Evolutionary conservation across 2,888 invertebrate genomes (phyloP), one percentile per base, ranked within the genome.

Genomic region (Drosophila setosimentum): DNA sequence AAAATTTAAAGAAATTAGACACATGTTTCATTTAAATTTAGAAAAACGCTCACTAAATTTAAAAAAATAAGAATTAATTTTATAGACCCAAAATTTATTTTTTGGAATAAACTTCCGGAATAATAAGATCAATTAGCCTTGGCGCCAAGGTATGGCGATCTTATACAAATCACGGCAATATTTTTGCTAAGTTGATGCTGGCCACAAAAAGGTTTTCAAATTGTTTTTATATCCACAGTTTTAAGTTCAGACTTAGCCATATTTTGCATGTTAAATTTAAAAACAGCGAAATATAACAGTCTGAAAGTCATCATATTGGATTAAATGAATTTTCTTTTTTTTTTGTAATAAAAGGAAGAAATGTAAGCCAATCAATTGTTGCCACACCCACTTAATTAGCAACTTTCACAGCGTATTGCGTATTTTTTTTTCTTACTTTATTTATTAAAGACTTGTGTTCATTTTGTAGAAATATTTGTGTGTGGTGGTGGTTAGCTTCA

Each of bases 401-500:
- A n/a, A 27, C 16, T 4, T n/a, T 27, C 0, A n/a, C 1, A n/a
- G 1, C 8, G 1, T 29, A 33, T 24, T 53, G 18, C n/a, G n/a
- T n/a, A n/a, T 55, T 37, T 21, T 13, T 21, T 42, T 42, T 45
- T 45, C 45, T 45, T 45, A 55, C 29, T 55, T 29, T 37, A 16
- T 71, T 71, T 70, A 55, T 68, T 59, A 6, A 53, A 69, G 59
- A 58, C 11, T 58, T 13, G 30, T 57, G 35, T 42, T 42, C 51
- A 58, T 51, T 61, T 24, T 48, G 65, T 48, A 48, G 60, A 64
- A 61, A 62, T 65, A 67, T 40, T 55, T 58, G 57, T 54, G 61
- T 45, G 30, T 53, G 30, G 37, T 29, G 37, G 35, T 57, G 30
- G 45, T 30, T 67, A 29, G 21, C 27, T 29, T 55, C 29, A n/a